These are phyloP conservation scores for Pyxicephalus adspersus DNA, from an alignment of 2,113 vertebrate genomes.

Conservation along the genomic window DNA sequence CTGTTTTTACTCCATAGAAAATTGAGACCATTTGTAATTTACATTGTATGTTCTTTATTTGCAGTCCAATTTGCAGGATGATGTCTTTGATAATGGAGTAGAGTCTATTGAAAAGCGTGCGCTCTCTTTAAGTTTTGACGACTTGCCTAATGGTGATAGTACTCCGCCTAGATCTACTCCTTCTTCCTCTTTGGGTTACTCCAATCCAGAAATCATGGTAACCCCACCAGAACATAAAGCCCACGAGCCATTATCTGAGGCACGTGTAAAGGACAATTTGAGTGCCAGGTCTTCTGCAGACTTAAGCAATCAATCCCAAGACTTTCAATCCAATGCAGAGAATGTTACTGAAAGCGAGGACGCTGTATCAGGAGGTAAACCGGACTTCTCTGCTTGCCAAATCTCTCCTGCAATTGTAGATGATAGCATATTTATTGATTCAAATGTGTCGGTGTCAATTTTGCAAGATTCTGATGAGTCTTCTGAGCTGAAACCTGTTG, in stretches of 20 bases:
- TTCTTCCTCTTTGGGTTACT: constrained; percentile 62
- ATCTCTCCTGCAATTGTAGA: constrained; percentile 63
- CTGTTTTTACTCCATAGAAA: not conserved
- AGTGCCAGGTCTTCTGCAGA: constrained; percentile 59
- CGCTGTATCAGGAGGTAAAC: not conserved
- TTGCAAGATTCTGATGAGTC: constrained; percentile 77
- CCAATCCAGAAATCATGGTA: constrained; percentile 83
- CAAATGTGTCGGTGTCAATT: constrained; percentile 69
- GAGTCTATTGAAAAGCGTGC: constrained; percentile 79
- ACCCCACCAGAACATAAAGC: constrained; percentile 75
- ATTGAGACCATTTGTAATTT: not conserved
- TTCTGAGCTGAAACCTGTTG: constrained; percentile 91
- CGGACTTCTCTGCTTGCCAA: constrained; percentile 59
- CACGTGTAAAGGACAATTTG: constrained; percentile 52
- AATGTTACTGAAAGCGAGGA: constrained; percentile 12
- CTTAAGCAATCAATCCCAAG: constrained; percentile 57
- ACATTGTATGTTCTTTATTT: constrained; percentile 52
- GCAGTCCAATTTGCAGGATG: constrained; percentile 88
- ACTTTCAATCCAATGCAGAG: not conserved
- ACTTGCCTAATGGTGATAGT: constrained; percentile 74
- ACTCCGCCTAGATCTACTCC: constrained; percentile 59
- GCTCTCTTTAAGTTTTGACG: constrained; percentile 87
- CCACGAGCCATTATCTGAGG: constrained; percentile 58
- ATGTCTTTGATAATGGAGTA: constrained; percentile 83
- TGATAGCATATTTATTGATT: constrained; percentile 74